Percentiles rank a stretch among this genome's conserved stretches.
These are phyloP conservation scores for Coturnix japonica DNA, from an alignment of 2,113 vertebrate genomes.

Conservation along the genomic window DNA sequence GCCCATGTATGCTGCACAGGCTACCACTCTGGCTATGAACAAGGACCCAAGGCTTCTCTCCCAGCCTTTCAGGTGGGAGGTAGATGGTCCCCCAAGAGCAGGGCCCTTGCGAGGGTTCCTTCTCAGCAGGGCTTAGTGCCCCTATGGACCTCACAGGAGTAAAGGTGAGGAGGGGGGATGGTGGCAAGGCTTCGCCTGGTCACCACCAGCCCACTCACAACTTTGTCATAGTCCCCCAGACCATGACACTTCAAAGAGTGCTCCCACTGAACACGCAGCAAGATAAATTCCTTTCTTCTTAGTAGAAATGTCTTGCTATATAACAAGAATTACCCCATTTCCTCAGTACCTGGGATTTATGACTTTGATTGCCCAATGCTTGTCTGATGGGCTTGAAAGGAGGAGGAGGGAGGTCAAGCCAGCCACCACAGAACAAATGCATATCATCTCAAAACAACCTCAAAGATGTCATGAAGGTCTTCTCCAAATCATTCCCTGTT, in stretches of 20 bases:
- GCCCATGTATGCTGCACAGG: not conserved
- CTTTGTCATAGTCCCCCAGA: not conserved
- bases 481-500: not conserved
- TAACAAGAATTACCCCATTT: slow-evolving; percentile 12
- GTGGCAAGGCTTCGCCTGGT: not conserved
- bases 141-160: not conserved
- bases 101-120: too few species aligned
- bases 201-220: not conserved
- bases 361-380: slow-evolving; percentile 20
- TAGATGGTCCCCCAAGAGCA: not conserved
- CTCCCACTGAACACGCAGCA: not conserved
- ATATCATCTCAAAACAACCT: slow-evolving; percentile 16
- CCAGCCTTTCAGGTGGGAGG: not conserved
- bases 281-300: slow-evolving; percentile 25
- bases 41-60: not conserved
- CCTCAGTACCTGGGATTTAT: slow-evolving; percentile 53
- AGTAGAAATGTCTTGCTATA: not conserved
- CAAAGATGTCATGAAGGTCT: not conserved
- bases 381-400: not conserved
- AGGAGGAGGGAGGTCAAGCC: not conserved
- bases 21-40: not conserved
- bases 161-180: not conserved
- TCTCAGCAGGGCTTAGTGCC: not conserved
- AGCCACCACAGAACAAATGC: not conserved
- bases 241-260: not conserved